Evolutionary conservation across 2,113 vertebrate species (phyloP), one percentile per base, ranked within the genome.

Genomic region (Halcyon malimbica): DNA sequence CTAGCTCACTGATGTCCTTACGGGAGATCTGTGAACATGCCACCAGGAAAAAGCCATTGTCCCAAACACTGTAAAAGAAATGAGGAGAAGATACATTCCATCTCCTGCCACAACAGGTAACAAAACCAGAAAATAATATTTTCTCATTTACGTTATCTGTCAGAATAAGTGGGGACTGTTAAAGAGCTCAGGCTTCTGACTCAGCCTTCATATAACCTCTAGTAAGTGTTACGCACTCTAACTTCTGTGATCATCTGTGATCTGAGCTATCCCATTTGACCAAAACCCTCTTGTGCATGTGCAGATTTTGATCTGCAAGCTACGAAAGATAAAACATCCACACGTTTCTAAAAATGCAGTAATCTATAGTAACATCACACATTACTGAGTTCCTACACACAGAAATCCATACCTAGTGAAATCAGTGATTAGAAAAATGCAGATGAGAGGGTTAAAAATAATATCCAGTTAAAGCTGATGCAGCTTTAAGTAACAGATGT

Each of bases 381-480:
- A 74, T 64, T 91, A 83, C 35, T 71, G 44, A 44, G 20, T 83
- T 90, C 35, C n/a, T 17, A 44, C 19, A 65, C 75, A 83, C 2
- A 85, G 59, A 93, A 93, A 88, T 70, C 69, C 93, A 97, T 85
- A 89, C 18, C 46, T 90, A 83, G 54, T 63, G 57, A 94, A 93
- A 93, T 59, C 23, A 87, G 70, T 77, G 0, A 77, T 77, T 85
- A 60, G 42, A 79, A 89, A 94, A 95, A 93, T 57, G 33, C 54
- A 88, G 10, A 87, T 19, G 37, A 88, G 65, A 74, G 14, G n/a
- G 35, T 87, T 87, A 79, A 57, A 82, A 94, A 78, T 24, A 65
- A 29, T 41, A 78, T 33, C 53, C 62, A 89, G 84, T 65, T 90
- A 79, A 93, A 96, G 46, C 24, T 81, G 57, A 87, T 73, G 64